Percentiles rank a stretch among this genome's conserved stretches.
Conservation (phyloP, 2,113 vertebrate species). For the Gallinago media region DNA sequence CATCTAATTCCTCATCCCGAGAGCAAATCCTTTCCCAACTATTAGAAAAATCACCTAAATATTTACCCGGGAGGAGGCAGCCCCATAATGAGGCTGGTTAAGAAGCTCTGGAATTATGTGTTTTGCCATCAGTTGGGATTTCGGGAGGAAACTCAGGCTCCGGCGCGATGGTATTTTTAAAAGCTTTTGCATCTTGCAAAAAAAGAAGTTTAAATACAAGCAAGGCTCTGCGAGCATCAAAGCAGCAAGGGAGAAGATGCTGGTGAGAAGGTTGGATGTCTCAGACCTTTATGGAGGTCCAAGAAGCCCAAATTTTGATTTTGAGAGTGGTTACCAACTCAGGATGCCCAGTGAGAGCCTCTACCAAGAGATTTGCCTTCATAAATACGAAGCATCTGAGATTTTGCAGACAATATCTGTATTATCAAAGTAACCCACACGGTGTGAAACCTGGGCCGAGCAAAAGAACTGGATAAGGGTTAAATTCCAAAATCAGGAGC, state of each 20-base stretch:
- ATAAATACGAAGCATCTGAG: background rate
- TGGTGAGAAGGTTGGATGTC: background rate
- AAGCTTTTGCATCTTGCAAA: fast-evolving
- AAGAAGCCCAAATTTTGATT: background rate
- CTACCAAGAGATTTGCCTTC: background rate
- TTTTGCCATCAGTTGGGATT: background rate
- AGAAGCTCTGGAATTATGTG: background rate
- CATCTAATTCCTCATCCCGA: background rate
- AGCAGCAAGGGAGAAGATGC: background rate
- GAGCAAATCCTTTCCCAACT: background rate
- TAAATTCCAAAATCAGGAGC: background rate
- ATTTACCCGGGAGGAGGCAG: background rate
- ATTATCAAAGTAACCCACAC: background rate
- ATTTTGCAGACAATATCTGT: background rate
- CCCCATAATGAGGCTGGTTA: background rate
- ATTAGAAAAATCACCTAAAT: background rate
- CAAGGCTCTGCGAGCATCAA: background rate
- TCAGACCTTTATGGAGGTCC: background rate
- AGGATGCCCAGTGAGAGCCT: fast-evolving
- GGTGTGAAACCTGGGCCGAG: fast-evolving
- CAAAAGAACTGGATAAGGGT: background rate
- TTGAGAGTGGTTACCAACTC: background rate
- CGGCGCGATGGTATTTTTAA: fast-evolving
- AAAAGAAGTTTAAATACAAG: background rate
- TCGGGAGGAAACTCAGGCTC: background rate